Evolutionary conservation across 1,140 invertebrate species (phyloP).

Genomic region (Philopotamus ludificatus): DNA sequence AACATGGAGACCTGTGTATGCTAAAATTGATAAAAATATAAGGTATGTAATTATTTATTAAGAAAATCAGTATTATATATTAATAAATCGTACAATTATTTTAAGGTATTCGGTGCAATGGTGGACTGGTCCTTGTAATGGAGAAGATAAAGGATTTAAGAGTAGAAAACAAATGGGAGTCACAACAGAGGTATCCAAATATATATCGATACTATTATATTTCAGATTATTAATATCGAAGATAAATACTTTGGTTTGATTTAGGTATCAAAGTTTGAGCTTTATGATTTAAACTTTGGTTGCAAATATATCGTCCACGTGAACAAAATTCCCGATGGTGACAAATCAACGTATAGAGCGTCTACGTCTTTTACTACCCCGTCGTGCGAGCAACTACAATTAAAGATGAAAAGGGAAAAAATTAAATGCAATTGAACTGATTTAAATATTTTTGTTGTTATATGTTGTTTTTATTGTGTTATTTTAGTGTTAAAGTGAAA

Average conservation of each 20-base stretch:
- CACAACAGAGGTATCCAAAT: conserved; percentile 25
- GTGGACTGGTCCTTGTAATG: conserved; percentile 48
- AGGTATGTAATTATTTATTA: conserved; percentile 42
- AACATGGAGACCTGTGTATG: conserved; percentile 49
- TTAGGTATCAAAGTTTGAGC: conserved; percentile 27
- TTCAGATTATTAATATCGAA: neutral
- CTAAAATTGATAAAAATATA: conserved; percentile 42
- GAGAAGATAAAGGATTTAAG: conserved; percentile 44
- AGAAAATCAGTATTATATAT: conserved; percentile 4
- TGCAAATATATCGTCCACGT: conserved; percentile 37
- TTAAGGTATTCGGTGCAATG: conserved; percentile 53
- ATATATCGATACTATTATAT: neutral
- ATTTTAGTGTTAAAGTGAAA: conserved; percentile 38
- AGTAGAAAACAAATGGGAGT: conserved; percentile 29
- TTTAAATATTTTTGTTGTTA: conserved; percentile 36
- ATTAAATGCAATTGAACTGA: conserved; percentile 36
- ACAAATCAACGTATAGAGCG: conserved; percentile 15
- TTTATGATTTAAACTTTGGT: conserved; percentile 35
- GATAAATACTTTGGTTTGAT: conserved; percentile 7
- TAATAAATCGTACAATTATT: conserved; percentile 18
- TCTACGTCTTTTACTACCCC: conserved; percentile 27
- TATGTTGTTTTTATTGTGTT: conserved; percentile 40
- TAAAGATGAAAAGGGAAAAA: conserved; percentile 34
- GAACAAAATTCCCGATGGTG: conserved; percentile 17
- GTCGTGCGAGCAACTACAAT: conserved; percentile 31